phyloP scores from a whole-genome alignment of 1,140 invertebrate genomes.

The Conus ventricosus region DNA sequence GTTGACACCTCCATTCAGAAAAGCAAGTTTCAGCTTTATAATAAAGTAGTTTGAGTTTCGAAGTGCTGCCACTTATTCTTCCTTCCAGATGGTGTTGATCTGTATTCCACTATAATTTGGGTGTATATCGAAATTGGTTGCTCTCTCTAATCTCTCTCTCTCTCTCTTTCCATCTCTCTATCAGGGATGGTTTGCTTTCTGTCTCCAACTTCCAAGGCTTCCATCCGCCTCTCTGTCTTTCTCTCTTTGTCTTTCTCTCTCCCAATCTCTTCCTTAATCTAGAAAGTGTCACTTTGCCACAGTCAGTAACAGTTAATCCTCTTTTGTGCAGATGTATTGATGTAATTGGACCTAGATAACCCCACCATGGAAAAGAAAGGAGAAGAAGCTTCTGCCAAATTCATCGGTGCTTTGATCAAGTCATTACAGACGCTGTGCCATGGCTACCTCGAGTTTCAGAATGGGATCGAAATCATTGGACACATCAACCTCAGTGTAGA shows the following conservation, averaged over 20 bases:
- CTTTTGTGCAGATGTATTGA: not conserved
- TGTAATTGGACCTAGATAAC: not conserved
- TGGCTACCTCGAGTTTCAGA: slow-evolving; percentile 51
- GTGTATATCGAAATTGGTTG: too few relatives aligned
- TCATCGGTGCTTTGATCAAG: slow-evolving; percentile 48
- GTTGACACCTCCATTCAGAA: too few relatives aligned
- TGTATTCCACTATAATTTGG: too few relatives aligned
- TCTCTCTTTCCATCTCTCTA: too few relatives aligned
- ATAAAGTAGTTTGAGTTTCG: too few relatives aligned
- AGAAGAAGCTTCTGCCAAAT: slow-evolving; percentile 44
- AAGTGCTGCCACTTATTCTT: too few relatives aligned
- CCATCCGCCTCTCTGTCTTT: not conserved
- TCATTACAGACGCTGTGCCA: slow-evolving; percentile 51
- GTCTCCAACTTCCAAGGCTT: too few relatives aligned
- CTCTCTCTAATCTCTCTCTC: too few relatives aligned
- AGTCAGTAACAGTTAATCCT: not conserved
- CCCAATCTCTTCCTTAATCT: not conserved
- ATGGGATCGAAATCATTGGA: slow-evolving; percentile 53
- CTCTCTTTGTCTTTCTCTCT: too few relatives aligned
- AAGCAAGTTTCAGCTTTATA: too few relatives aligned
- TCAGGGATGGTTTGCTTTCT: too few relatives aligned
- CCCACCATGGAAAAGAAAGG: slow-evolving; percentile 39
- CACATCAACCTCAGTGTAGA: slow-evolving; percentile 53
- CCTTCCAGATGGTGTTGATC: too few relatives aligned
- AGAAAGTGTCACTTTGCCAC: not conserved